Conservation (phyloP, 2,113 vertebrate genomes). For the Herpetotheres cachinnans region DNA sequence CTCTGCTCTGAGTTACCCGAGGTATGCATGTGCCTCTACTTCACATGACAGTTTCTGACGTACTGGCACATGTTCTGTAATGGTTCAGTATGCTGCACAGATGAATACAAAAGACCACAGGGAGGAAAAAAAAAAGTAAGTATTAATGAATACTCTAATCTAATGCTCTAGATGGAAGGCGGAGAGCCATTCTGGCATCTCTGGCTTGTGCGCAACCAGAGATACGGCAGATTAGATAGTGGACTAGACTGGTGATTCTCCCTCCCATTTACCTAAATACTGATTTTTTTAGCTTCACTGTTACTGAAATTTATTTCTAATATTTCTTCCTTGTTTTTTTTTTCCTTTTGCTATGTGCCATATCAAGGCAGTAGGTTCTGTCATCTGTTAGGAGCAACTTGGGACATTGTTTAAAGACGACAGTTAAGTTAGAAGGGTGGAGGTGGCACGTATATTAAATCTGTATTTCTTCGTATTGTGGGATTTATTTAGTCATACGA, state of each 20-base stretch:
- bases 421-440: background rate
- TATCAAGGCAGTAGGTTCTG: background rate
- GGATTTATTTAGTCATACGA: background rate
- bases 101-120: background rate
- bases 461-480: background rate
- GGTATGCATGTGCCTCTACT: background rate
- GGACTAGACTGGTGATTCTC: background rate
- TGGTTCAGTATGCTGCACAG: background rate
- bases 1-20: background rate
- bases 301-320: background rate
- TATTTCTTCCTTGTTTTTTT: background rate
- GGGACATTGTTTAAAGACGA: background rate
- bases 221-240: background rate
- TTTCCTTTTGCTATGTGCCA: background rate
- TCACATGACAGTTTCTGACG: background rate
- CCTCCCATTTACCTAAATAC: background rate
- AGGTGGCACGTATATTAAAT: background rate
- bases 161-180: background rate
- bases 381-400: background rate
- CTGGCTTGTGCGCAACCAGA: background rate
- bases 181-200: background rate
- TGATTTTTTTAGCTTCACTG: background rate
- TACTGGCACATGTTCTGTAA: background rate
- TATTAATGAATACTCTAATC: background rate
- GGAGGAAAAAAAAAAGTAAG: background rate